phyloP scores from a whole-genome alignment of 2,797 vertebrate genomes.

The Melanotaenia maccullochi region DNA sequence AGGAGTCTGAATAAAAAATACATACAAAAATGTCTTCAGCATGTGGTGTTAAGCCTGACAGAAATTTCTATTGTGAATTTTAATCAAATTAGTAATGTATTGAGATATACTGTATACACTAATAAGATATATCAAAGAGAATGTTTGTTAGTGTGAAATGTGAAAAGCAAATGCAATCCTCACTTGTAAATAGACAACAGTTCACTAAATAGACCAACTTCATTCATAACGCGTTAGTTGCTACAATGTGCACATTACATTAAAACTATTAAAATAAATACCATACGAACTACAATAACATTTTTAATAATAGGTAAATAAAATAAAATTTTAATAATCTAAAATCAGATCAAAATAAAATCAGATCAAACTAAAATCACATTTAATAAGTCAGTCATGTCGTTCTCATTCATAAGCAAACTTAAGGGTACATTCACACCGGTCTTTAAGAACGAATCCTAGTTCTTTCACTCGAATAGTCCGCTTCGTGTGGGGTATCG shows the following conservation, averaged over 20 bases:
- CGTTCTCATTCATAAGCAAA: conserved; percentile 16
- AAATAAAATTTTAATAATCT: too few relatives aligned
- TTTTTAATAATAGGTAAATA: too few relatives aligned
- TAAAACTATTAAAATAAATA: too few relatives aligned
- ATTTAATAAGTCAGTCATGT: not conserved
- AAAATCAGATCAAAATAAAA: too few relatives aligned
- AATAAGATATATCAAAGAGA: not conserved
- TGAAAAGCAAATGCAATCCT: not conserved
- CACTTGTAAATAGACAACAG: not conserved
- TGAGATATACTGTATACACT: not conserved
- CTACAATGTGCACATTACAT: too few relatives aligned
- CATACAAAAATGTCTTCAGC: conserved; percentile 48
- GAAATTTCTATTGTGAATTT: conserved; percentile 19
- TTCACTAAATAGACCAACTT: not conserved
- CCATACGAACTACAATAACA: too few relatives aligned
- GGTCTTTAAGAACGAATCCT: too few relatives aligned
- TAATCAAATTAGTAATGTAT: conserved; percentile 1
- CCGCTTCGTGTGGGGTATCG: too few relatives aligned
- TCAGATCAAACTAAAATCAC: not conserved
- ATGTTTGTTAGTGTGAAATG: not conserved
- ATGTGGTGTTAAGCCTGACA: conserved; percentile 31
- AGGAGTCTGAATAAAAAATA: conserved; percentile 63
- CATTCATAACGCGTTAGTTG: too few relatives aligned
- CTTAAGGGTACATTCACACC: too few relatives aligned
- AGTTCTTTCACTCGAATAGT: too few relatives aligned